Base-by-base conservation (phyloP, 2,888 invertebrate genomes). In the Eilema sororculum region DNA sequence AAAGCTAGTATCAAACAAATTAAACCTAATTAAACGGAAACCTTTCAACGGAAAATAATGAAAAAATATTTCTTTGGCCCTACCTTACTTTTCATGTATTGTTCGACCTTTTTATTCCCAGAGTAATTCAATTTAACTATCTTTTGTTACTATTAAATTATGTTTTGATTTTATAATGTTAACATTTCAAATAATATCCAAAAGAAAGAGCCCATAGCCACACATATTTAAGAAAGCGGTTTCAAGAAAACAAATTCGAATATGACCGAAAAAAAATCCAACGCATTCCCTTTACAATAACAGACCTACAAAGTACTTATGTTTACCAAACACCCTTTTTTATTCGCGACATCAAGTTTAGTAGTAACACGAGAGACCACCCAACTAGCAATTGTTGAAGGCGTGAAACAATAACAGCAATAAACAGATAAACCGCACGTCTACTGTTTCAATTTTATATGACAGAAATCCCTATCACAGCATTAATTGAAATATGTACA, bases 381-480 rank as follows among this genome's bases (percentile, higher is more conserved):
- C 89, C 89, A 89, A 77, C 77, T 72, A 65, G 87, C 71, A 76
- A 81, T 80, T 83, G 85, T 81, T 66, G 57, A 83, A 80, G 85
- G 86, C 75, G 88, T 91, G 89, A 86, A 84, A 77, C 83, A 83
- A 86, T 86, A 85, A 87, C 83, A 82, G 83, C 84, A 87, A 89
- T 87, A 86, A 88, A 89, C 77, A 83, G 90, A 92, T 92, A 91
- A 87, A 81, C 80, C 76, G 72, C 86, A 87, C 87, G 84, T 83
- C 77, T 84, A 84, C 69, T 78, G 74, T 79, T 78, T 82, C 80
- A 78, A 81, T 82, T 82, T 76, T 77, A 76, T 79, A 75, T 73
- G 75, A 70, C 80, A 81, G 81, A 86, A 84, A 80, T 78, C 81
- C 77, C 72, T 80, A 86, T 85, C 82, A 75, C 77, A 58, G 56